Evolutionary conservation across 1,140 invertebrate genomes (phyloP), one percentile per base, ranked within the genome.

Genomic region (Drosophila rufa): DNA sequence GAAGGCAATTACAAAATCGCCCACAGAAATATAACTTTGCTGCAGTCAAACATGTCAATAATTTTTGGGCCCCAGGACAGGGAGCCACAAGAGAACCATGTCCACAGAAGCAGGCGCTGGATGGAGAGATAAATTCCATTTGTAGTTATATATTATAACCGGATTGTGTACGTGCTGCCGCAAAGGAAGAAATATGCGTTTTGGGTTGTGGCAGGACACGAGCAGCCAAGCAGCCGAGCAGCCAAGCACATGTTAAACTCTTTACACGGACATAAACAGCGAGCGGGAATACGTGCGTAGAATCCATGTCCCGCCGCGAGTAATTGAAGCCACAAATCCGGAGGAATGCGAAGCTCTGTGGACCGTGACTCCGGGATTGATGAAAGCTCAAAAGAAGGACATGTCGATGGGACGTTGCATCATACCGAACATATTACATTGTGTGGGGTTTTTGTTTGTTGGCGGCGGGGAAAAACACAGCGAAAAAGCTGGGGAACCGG

Each of bases 201-300:
- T 68, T 66, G 62, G 82, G 66, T 70, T 76, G 80, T 73, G 70
- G 79, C 59, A 55, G 55, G 56, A 62, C 60, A 58, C 22, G 43
- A 59, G 40, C 27, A 30, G 27, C 27, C 27, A 30, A 30, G 27
- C 27, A 27, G 25, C 25, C 22, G 40, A 59, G 40, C 75, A 48
- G 42, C 45, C 36, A 53, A 87, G 85, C 78, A 90, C 81, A 90
- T 85, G 79, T 90, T 90, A 90, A 90, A 90, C 85, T 90, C 79
- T 90, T 90, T 85, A 90, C 85, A 91, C 79, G 77, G 71, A 90
- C 85, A 90, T 90, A 90, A 90, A 90, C 75, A 85, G 79, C 70
- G 86, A 76, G 47, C 75, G 75, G 80, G 64, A 74, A 79, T 90
- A 90, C 85, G 85, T 90, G 85, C 82, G 70, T 82, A 46, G 85